Conservation (phyloP, 2,113 vertebrate genomes). For the Plecturocebus donacophilus region DNA sequence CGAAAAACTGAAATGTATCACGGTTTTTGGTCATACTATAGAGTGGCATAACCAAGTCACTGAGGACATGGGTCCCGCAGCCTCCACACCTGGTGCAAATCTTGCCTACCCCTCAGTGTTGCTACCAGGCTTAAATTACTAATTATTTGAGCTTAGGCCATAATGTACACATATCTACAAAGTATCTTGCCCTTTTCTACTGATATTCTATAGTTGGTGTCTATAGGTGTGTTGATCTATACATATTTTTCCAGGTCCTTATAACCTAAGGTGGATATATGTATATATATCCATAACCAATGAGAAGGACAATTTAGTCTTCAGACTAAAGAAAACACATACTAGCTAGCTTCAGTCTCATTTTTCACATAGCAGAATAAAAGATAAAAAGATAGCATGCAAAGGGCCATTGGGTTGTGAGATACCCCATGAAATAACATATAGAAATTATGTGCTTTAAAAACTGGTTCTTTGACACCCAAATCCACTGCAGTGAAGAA, state of each 20-base stretch:
- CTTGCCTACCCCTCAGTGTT: neutral
- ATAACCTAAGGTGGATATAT: conserved; percentile 32
- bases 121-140: neutral
- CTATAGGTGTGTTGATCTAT: neutral
- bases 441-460: conserved; percentile 42
- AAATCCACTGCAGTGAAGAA: neutral
- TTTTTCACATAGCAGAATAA: conserved; percentile 62
- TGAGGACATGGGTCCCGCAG: neutral
- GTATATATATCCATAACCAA: conserved; percentile 70
- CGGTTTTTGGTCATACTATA: neutral
- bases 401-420: neutral
- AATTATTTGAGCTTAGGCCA: neutral
- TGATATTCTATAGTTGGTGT: neutral
- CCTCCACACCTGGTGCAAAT: neutral
- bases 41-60: neutral
- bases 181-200: neutral
- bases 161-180: neutral
- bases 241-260: conserved; percentile 27
- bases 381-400: conserved; percentile 67
- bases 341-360: conserved; percentile 79
- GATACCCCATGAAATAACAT: conserved; percentile 45
- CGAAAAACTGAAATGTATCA: neutral
- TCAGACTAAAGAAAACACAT: conserved; percentile 67
- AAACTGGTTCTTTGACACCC: conserved; percentile 31
- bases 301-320: conserved; percentile 78